Conservation (phyloP, 1,140 invertebrate species). For the Phthorimaea operculella region DNA sequence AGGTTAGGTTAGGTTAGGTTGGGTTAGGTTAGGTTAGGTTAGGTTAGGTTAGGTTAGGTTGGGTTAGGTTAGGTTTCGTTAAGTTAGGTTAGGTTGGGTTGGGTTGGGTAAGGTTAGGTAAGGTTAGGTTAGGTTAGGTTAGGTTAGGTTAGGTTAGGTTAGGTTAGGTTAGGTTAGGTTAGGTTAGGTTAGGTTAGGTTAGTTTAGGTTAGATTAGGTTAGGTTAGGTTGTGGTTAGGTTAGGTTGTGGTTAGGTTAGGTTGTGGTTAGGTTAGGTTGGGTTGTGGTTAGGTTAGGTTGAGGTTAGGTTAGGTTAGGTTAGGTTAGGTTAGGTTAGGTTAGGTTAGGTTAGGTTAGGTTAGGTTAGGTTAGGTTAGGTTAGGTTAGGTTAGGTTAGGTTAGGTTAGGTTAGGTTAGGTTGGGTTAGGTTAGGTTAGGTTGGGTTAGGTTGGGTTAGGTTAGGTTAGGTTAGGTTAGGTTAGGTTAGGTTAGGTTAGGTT, state of each 20-base stretch:
- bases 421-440: constrained; percentile 9
- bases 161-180: constrained; percentile 10
- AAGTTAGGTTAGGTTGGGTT: constrained; percentile 9
- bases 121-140: constrained; percentile 10
- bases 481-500: constrained; percentile 9
- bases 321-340: constrained; percentile 10
- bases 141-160: constrained; percentile 10
- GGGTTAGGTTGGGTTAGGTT: constrained; percentile 10
- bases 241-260: no score
- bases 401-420: constrained; percentile 10
- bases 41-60: constrained; percentile 9
- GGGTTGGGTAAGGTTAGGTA: constrained; percentile 7
- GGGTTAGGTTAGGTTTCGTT: constrained; percentile 8
- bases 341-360: constrained; percentile 10
- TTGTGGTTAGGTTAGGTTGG: no score
- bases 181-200: constrained; percentile 8
- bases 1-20: constrained; percentile 9
- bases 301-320: constrained; percentile 10
- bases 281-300: no score
- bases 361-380: constrained; percentile 10
- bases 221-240: no score
- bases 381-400: constrained; percentile 10
- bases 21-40: constrained; percentile 9
- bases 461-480: constrained; percentile 12
- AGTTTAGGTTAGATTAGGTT: no score